Conservation (phyloP, 2,797 vertebrate genomes). For the Toxotes lorentzi region DNA sequence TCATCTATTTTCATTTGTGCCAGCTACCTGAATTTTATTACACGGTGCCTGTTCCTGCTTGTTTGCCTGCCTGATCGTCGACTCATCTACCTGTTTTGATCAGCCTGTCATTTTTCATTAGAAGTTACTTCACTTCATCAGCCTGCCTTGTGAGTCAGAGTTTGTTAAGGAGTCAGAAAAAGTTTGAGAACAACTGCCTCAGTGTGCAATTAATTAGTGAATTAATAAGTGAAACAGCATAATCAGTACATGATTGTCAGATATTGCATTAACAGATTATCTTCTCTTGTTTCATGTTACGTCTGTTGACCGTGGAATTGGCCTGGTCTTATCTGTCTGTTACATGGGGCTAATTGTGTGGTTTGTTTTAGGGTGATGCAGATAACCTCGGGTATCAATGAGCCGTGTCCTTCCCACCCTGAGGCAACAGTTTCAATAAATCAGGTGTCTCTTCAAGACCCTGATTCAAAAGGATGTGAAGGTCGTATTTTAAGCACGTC, state of each 20-base stretch:
- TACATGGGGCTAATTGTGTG: constrained; percentile 43
- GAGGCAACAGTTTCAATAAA: constrained; percentile 37
- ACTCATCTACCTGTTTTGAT: too few species aligned
- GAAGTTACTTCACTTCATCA: too few species aligned
- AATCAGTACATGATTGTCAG: neutral
- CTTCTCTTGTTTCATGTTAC: neutral
- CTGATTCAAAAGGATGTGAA: constrained; percentile 25
- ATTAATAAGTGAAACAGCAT: too few species aligned
- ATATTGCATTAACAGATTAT: neutral
- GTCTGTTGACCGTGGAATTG: neutral
- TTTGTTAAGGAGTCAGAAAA: too few species aligned
- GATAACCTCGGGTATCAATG: constrained; percentile 61
- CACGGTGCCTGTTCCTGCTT: too few species aligned
- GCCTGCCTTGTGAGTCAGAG: too few species aligned
- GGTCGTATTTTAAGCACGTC: constrained; percentile 7
- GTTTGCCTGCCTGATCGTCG: too few species aligned
- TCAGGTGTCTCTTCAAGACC: constrained; percentile 14
- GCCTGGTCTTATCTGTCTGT: constrained; percentile 31
- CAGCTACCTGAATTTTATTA: too few species aligned
- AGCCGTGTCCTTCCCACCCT: constrained; percentile 28
- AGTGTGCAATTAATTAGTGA: too few species aligned
- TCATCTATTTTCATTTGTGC: too few species aligned
- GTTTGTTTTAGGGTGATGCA: constrained; percentile 26
- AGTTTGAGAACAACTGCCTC: too few species aligned
- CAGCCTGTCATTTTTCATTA: too few species aligned